These are phyloP conservation scores for Prunella himalayana DNA, from an alignment of 2,113 vertebrate genomes.

Conservation along the genomic window DNA sequence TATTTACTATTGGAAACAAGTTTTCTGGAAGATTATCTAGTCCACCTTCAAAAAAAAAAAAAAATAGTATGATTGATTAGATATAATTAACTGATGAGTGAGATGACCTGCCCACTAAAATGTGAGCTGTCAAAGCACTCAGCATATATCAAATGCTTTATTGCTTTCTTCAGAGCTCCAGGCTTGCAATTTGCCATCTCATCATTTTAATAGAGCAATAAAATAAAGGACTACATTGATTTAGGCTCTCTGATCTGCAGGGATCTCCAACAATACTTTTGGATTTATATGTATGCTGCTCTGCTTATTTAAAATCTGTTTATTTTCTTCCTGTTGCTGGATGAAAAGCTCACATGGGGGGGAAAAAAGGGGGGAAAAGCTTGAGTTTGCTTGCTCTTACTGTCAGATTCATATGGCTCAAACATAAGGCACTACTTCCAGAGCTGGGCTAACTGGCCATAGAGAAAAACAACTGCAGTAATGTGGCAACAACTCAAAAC, in stretches of 20 bases:
- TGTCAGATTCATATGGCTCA: not conserved
- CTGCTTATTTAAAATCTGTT: not conserved
- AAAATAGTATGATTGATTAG: not conserved
- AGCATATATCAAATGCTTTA: not conserved
- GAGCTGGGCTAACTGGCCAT: not conserved
- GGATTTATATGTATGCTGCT: not conserved
- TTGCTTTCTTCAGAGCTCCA: not conserved
- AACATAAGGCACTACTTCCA: not conserved
- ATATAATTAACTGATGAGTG: not conserved
- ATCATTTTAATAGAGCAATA: not conserved
- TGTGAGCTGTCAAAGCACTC: not conserved
- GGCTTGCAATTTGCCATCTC: not conserved
- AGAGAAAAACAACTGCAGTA: not conserved
- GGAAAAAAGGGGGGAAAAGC: not conserved
- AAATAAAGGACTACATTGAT: not conserved
- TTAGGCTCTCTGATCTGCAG: not conserved
- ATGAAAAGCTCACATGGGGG: not conserved
- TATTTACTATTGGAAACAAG: not conserved
- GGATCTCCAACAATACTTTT: not conserved
- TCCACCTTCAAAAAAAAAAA: not conserved
- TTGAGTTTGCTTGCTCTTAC: not conserved
- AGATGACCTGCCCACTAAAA: not conserved
- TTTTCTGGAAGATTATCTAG: not conserved
- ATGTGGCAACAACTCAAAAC: not conserved
- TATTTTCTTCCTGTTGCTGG: not conserved